A percentile compares a stretch with the other conserved stretches of the same genome.
Evolutionary conservation across 2,113 vertebrate species (phyloP).

Genomic region (Axis porcinus): DNA sequence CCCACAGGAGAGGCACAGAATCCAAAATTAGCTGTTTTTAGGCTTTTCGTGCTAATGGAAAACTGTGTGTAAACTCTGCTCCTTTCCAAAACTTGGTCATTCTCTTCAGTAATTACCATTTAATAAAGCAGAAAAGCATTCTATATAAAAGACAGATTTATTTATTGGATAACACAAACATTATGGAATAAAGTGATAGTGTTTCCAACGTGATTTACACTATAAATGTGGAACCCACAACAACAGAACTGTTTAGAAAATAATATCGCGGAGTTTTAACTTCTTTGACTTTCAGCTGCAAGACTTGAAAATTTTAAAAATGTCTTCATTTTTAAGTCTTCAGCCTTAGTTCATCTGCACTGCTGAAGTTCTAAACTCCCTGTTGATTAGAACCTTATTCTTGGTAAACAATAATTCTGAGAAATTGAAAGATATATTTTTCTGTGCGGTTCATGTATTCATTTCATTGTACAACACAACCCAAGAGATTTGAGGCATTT

Average conservation of each 20-base stretch:
- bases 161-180: not conserved
- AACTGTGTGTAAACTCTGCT: not conserved
- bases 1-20: no score
- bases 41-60: not conserved
- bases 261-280: not conserved
- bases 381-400: slow-evolving; percentile 46
- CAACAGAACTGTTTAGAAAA: slow-evolving; percentile 17
- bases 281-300: slow-evolving; percentile 40
- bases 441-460: not conserved
- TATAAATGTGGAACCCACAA: slow-evolving; percentile 10
- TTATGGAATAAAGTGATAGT: not conserved
- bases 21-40: no score
- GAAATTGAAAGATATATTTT: slow-evolving; percentile 59
- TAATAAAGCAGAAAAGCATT: not conserved
- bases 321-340: not conserved
- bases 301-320: slow-evolving; percentile 1
- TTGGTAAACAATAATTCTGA: slow-evolving; percentile 45
- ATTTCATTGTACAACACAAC: slow-evolving; percentile 57
- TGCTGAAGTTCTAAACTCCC: slow-evolving; percentile 38
- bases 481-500: slow-evolving; percentile 34
- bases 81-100: not conserved
- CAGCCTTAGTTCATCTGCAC: not conserved
- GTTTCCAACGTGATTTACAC: not conserved
- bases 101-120: not conserved
- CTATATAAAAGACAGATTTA: not conserved